Percentiles rank a stretch among this genome's conserved stretches.
Conservation (phyloP, 2,888 invertebrate genomes). For the Congeria kusceri region DNA sequence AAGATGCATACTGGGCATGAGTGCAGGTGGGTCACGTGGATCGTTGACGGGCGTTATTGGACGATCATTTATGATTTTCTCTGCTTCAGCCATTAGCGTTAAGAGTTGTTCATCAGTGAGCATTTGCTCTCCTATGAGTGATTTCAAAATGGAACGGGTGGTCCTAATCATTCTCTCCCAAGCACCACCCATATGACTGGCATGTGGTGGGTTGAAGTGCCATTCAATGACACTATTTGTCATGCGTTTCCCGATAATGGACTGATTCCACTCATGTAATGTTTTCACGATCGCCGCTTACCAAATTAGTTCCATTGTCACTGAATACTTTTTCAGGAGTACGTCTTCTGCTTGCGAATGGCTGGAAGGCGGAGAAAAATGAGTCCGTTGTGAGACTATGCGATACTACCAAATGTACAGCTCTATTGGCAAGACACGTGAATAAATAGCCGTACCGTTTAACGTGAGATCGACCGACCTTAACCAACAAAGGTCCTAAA, state of each 20-base stretch:
- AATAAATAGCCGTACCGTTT: constrained; percentile 56
- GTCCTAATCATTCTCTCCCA: constrained; percentile 46
- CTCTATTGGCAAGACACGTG: constrained; percentile 47
- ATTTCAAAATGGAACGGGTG: constrained; percentile 20
- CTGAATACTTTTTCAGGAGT: constrained; percentile 25
- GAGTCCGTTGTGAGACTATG: constrained; percentile 37
- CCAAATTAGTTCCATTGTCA: constrained; percentile 55
- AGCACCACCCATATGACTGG: constrained; percentile 31
- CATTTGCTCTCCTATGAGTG: constrained; percentile 18
- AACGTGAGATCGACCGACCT: constrained; percentile 21
- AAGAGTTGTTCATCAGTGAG: constrained; percentile 19
- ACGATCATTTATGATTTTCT: constrained; percentile 28
- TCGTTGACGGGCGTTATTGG: constrained; percentile 11
- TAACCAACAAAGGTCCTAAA: constrained; percentile 52
- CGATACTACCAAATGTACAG: constrained; percentile 38
- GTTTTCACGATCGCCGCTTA: constrained; percentile 33
- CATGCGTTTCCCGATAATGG: constrained; percentile 19
- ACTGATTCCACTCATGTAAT: constrained; percentile 32
- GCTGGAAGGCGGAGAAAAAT: constrained; percentile 37
- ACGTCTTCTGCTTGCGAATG: constrained; percentile 39
- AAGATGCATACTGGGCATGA: constrained; percentile 18
- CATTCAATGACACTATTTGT: constrained; percentile 25
- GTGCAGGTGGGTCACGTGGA: background rate
- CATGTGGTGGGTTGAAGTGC: too few relatives aligned
- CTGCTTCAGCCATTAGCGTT: constrained; percentile 8